A percentile compares a stretch with the other conserved stretches of the same genome.
Conservation (phyloP, 2,797 vertebrate genomes). For the Molossus molossus region DNA sequence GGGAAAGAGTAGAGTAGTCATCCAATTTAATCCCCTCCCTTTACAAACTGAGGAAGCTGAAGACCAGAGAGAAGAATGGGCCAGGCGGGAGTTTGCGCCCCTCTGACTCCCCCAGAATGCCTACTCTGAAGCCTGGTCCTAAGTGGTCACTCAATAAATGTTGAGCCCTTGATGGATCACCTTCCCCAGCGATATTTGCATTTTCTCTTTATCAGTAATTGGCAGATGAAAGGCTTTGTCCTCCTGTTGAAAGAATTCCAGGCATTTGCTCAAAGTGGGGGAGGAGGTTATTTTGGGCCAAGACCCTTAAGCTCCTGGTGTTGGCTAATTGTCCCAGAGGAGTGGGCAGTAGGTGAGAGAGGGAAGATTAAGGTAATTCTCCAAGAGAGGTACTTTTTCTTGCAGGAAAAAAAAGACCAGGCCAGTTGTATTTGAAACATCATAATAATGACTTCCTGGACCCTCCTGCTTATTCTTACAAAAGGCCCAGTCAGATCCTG, state of each 20-base stretch:
- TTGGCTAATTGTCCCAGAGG: constrained; percentile 43
- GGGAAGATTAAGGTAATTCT: constrained; percentile 27
- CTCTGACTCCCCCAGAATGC: constrained; percentile 68
- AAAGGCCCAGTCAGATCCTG: constrained; percentile 53
- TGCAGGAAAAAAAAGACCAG: not conserved
- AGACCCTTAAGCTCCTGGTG: constrained; percentile 70
- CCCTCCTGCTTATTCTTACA: not conserved
- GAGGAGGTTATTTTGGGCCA: constrained; percentile 78
- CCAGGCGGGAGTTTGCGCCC: constrained; percentile 32
- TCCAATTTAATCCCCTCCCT: constrained; percentile 72
- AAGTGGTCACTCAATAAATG: constrained; percentile 82
- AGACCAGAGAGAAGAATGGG: constrained; percentile 63
- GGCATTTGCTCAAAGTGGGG: constrained; percentile 81
- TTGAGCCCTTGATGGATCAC: constrained; percentile 83
- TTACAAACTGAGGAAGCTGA: constrained; percentile 69
- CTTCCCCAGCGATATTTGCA: constrained; percentile 83
- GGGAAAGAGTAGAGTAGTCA: constrained; percentile 49
- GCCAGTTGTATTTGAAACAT: constrained; percentile 52
- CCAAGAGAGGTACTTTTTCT: constrained; percentile 30
- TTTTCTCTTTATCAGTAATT: constrained; percentile 88
- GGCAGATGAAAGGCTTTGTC: constrained; percentile 88
- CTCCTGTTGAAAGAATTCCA: constrained; percentile 85
- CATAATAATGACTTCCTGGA: constrained; percentile 60
- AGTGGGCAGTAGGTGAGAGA: constrained; percentile 48
- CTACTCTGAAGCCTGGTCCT: constrained; percentile 48